phyloP scores from a whole-genome alignment of 1,140 invertebrate genomes.

The Acyrthosiphon pisum region DNA sequence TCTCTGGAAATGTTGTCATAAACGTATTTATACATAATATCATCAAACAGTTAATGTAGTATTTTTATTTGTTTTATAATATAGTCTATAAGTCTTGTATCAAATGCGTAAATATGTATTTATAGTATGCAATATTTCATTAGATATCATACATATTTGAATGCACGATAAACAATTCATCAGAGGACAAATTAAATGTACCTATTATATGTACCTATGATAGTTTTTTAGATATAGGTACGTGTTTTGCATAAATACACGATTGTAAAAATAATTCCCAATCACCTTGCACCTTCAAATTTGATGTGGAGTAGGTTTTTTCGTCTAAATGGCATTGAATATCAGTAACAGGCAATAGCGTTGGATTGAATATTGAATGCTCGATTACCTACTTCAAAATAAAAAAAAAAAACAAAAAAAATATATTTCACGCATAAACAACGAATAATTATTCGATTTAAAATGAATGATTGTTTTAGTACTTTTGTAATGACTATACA shows the following conservation, averaged over 20 bases:
- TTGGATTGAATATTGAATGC: background rate
- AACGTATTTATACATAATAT: background rate
- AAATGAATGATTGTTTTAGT: background rate
- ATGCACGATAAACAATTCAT: background rate
- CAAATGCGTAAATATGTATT: background rate
- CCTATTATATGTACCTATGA: background rate
- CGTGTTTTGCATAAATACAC: background rate
- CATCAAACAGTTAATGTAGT: too few species aligned
- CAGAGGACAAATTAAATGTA: background rate
- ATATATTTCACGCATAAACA: background rate
- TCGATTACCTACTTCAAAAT: background rate
- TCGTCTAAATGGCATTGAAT: background rate
- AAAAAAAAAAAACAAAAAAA: background rate
- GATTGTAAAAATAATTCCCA: background rate
- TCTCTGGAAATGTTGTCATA: background rate
- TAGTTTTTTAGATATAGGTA: background rate
- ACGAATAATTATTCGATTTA: background rate
- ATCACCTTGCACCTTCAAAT: background rate
- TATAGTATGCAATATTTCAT: background rate
- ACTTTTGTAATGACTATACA: background rate
- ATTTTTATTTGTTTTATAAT: too few species aligned
- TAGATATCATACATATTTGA: background rate
- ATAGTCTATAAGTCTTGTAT: too few species aligned
- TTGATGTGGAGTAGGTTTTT: background rate
- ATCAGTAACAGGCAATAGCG: background rate